Conservation (phyloP, 2,113 vertebrate species). For the Neogale vison region DNA sequence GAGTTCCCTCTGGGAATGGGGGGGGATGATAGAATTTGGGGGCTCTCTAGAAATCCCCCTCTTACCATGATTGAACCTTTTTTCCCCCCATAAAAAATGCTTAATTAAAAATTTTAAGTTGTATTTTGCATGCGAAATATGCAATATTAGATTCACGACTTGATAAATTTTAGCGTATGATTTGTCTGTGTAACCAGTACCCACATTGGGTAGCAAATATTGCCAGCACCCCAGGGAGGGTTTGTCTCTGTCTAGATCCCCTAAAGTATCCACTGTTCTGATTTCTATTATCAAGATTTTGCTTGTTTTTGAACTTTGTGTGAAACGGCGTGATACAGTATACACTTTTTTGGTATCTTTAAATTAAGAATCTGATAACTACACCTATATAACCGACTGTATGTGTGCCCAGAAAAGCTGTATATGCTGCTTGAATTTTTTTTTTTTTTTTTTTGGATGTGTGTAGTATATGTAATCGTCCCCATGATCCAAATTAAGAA, state of each 20-base stretch:
- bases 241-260: background rate
- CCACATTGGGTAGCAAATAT: background rate
- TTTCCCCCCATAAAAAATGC: background rate
- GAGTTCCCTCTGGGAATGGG: constrained; percentile 66
- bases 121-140: background rate
- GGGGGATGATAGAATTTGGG: background rate
- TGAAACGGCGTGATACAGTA: background rate
- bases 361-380: background rate
- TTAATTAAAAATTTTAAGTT: background rate
- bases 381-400: fast-evolving
- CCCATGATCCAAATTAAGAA: background rate
- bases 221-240: no score
- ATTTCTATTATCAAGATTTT: background rate
- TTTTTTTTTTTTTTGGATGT: background rate
- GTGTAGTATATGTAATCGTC: background rate
- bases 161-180: background rate
- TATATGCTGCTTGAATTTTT: background rate
- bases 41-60: background rate
- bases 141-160: background rate
- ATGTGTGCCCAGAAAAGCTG: background rate
- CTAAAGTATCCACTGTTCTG: background rate
- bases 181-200: background rate
- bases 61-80: background rate
- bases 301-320: background rate
- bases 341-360: background rate